Evolutionary conservation across 2,797 vertebrate genomes (phyloP).

Genomic region (Gadopsis bispinosus): DNA sequence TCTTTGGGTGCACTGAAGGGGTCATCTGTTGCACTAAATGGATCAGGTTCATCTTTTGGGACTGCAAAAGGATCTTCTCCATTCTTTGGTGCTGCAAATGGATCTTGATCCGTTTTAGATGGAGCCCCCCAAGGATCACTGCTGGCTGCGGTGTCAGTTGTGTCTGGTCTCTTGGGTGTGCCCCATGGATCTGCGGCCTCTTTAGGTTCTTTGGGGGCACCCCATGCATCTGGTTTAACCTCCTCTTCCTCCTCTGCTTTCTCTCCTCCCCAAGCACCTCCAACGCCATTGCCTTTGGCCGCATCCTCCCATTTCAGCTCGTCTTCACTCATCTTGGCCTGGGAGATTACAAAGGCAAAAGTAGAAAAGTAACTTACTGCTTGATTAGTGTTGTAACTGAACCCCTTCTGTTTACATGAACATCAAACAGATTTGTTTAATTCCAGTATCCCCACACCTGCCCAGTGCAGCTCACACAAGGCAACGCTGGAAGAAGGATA

Average conservation of each 20-base stretch:
- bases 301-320: slow-evolving; percentile 83
- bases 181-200: slow-evolving; percentile 83
- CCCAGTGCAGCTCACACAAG: too few relatives aligned
- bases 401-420: background rate
- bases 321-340: slow-evolving; percentile 79
- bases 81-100: slow-evolving; percentile 36
- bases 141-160: slow-evolving; percentile 34
- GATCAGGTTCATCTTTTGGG: slow-evolving; percentile 29
- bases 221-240: slow-evolving; percentile 60
- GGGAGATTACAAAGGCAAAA: slow-evolving; percentile 3
- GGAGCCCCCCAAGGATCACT: slow-evolving; percentile 72
- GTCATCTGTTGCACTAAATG: slow-evolving; percentile 32
- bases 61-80: slow-evolving; percentile 26
- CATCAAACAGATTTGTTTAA: background rate
- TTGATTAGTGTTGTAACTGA: background rate
- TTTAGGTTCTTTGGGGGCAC: slow-evolving; percentile 54
- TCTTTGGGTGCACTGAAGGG: background rate
- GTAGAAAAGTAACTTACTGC: background rate
- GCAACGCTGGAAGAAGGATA: too few relatives aligned
- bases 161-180: slow-evolving; percentile 55
- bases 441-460: background rate
- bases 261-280: slow-evolving; percentile 51
- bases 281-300: slow-evolving; percentile 18
- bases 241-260: slow-evolving; percentile 43
- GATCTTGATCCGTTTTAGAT: slow-evolving; percentile 45